phyloP scores from a whole-genome alignment of 2,797 vertebrate species.

The Synaphobranchus kaupii region DNA sequence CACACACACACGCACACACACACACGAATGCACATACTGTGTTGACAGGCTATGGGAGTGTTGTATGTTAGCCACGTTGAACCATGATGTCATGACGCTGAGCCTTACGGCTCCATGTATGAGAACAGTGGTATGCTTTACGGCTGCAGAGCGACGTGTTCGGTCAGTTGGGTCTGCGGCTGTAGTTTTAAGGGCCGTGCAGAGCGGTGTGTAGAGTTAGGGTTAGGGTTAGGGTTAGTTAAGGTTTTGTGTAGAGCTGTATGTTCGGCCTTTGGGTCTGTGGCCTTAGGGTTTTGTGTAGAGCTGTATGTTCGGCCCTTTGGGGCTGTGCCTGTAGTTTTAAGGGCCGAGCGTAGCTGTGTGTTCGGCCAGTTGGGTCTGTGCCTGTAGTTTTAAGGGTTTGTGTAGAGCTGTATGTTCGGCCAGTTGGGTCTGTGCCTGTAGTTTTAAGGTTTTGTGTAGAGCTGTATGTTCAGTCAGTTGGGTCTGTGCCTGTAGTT shows the following conservation, averaged over 20 bases:
- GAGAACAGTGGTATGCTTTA: neutral
- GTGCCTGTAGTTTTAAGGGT: neutral
- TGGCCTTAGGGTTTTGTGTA: too few relatives aligned
- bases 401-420: neutral
- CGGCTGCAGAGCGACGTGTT: neutral
- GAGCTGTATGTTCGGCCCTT: too few relatives aligned
- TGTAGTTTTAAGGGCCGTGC: neutral
- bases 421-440: neutral
- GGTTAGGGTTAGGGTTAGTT: too few relatives aligned
- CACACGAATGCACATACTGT: neutral
- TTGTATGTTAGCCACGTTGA: neutral
- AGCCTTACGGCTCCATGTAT: neutral
- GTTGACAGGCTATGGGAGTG: neutral
- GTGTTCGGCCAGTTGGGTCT: neutral
- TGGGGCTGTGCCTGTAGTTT: neutral
- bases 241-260: too few relatives aligned
- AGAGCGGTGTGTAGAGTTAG: too few relatives aligned
- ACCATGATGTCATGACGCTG: neutral
- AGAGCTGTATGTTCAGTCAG: neutral
- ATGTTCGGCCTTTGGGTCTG: too few relatives aligned
- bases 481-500: neutral
- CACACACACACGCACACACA: neutral
- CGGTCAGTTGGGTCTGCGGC: neutral
- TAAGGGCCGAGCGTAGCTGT: neutral
- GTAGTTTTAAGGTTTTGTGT: neutral